A percentile compares a stretch with the other conserved stretches of the same genome.
Evolutionary conservation across 2,888 invertebrate species (phyloP).

Genomic region (Acanthopleura granulata): DNA sequence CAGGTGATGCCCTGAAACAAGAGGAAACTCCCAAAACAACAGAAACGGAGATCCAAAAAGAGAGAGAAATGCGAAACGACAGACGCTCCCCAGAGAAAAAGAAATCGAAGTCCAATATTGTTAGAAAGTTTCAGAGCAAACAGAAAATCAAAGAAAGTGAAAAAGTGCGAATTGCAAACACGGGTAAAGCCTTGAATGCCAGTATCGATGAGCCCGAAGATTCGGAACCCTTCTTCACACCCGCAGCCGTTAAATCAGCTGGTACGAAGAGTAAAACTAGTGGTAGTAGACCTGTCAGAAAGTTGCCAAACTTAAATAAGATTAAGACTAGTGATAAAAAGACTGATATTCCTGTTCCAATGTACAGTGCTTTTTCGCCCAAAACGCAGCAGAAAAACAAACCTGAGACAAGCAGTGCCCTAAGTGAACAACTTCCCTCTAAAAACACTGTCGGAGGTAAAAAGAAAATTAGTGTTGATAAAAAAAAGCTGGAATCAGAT

Average conservation of each 20-base stretch:
- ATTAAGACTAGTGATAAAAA: neutral
- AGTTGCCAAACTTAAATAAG: neutral
- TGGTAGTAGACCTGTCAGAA: constrained; percentile 4
- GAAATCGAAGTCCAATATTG: constrained; percentile 16
- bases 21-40: constrained; percentile 30
- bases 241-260: constrained; percentile 17
- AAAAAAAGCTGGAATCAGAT: constrained; percentile 38
- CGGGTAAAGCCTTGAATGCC: neutral
- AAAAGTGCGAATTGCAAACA: neutral
- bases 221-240: constrained; percentile 28
- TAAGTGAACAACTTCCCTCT: neutral
- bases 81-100: constrained; percentile 1
- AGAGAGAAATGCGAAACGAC: neutral
- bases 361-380: neutral
- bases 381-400: neutral
- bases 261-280: neutral
- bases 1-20: neutral
- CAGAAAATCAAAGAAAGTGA: constrained; percentile 12
- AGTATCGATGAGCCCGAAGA: constrained; percentile 18
- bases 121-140: constrained; percentile 6
- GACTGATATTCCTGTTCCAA: neutral
- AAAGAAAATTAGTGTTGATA: constrained; percentile 51
- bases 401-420: neutral
- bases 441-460: constrained; percentile 22
- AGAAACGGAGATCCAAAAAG: constrained; percentile 35